These are phyloP conservation scores for Lethenteron camtschaticum DNA, from an alignment of 2,113 vertebrate genomes.

Conservation along the genomic window DNA sequence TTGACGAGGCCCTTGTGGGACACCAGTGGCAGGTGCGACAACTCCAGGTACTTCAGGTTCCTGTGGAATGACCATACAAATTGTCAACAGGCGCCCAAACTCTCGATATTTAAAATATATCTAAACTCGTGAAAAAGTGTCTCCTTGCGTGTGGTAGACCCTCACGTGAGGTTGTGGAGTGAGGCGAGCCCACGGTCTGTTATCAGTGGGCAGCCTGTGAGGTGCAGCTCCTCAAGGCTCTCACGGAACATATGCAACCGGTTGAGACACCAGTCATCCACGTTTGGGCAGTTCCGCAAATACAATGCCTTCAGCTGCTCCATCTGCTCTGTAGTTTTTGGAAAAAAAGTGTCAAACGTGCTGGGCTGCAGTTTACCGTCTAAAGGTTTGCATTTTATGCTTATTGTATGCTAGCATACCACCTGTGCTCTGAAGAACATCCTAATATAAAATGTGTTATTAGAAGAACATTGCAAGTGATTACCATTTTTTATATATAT, in stretches of 20 bases:
- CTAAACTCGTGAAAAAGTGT: not conserved
- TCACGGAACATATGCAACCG: slow-evolving; percentile 27
- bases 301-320: slow-evolving; percentile 22
- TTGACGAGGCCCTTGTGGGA: slow-evolving; percentile 24
- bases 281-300: slow-evolving; percentile 29
- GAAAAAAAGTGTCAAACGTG: not conserved
- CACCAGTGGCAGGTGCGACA: slow-evolving; percentile 32
- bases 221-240: slow-evolving; percentile 33
- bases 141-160: not conserved
- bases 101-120: not conserved
- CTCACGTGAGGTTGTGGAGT: slow-evolving; percentile 44
- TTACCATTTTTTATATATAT: not conserved
- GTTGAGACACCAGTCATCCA: slow-evolving; percentile 52
- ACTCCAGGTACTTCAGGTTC: slow-evolving; percentile 28
- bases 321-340: slow-evolving; percentile 10
- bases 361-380: not conserved
- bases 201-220: slow-evolving; percentile 38
- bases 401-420: not conserved
- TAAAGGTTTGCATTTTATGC: not conserved
- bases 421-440: not conserved
- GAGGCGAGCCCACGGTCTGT: slow-evolving; percentile 37
- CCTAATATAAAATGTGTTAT: not conserved
- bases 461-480: too few species aligned
- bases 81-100: not conserved
- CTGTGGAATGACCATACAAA: slow-evolving; percentile 17